Percentiles rank a stretch among this genome's conserved stretches.
phyloP scores from a whole-genome alignment of 2,113 vertebrate species.

The Lamprotornis superbus region DNA sequence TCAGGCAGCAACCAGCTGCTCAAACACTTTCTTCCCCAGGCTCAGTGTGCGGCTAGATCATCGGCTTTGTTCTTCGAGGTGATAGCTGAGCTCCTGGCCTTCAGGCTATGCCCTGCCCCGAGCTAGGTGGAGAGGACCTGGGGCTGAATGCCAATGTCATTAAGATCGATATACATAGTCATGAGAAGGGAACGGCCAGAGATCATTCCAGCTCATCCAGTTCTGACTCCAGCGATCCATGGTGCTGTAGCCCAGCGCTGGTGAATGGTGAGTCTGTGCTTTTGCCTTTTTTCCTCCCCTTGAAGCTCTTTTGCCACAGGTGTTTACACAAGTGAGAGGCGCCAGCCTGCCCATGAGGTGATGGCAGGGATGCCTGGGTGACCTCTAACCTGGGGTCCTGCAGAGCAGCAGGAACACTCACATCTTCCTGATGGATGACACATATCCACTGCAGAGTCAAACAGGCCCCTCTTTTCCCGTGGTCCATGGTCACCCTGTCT shows the following conservation, averaged over 20 bases:
- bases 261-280: neutral
- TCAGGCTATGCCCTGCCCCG: neutral
- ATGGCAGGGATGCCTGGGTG: neutral
- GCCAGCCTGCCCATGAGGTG: neutral
- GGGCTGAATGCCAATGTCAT: neutral
- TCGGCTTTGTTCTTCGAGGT: neutral
- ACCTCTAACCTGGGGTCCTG: neutral
- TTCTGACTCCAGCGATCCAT: neutral
- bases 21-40: neutral
- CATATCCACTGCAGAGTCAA: neutral
- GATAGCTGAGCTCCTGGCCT: neutral
- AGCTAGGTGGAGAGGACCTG: neutral
- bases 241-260: neutral
- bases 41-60: neutral
- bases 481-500: neutral
- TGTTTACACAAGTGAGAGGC: neutral
- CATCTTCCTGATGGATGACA: neutral
- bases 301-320: neutral
- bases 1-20: neutral
- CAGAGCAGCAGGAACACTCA: neutral
- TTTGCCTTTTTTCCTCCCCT: neutral
- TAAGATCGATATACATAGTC: neutral
- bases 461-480: neutral
- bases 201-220: fast-evolving
- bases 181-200: neutral